These are phyloP conservation scores for Melanotaenia trifasciata DNA, from an alignment of 2,797 vertebrate species.

Conservation along the genomic window DNA sequence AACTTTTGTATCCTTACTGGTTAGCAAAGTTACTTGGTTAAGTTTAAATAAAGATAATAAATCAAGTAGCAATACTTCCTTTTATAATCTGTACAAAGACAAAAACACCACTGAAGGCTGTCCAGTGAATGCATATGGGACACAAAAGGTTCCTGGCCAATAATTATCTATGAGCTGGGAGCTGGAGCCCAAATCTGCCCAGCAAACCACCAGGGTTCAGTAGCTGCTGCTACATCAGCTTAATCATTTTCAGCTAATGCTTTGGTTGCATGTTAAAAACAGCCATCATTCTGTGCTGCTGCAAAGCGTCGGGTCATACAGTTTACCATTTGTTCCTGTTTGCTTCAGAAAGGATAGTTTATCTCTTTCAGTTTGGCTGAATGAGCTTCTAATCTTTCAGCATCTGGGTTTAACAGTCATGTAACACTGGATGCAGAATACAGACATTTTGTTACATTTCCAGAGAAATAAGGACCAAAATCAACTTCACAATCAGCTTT, in stretches of 20 bases:
- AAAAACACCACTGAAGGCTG: not conserved
- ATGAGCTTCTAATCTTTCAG: no score
- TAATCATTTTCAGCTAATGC: not conserved
- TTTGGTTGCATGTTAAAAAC: slow-evolving; percentile 16
- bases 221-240: not conserved
- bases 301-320: slow-evolving; percentile 31
- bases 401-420: slow-evolving; percentile 53
- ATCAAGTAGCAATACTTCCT: not conserved
- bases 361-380: slow-evolving; percentile 15
- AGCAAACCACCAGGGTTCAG: no score
- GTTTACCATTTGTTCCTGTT: slow-evolving; percentile 53
- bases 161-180: not conserved
- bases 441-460: slow-evolving; percentile 62
- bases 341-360: slow-evolving; percentile 26
- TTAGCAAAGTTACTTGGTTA: not conserved
- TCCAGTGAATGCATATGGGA: no score
- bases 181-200: no score
- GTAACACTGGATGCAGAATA: slow-evolving; percentile 58
- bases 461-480: slow-evolving; percentile 54
- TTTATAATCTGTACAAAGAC: not conserved
- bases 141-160: not conserved
- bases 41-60: not conserved
- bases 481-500: slow-evolving; percentile 53
- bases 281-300: not conserved
- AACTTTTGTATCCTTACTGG: no score